Percentiles rank a stretch among this genome's conserved stretches.
Conservation (phyloP, 2,888 invertebrate species). For the Zhuqinia jingwanae region DNA sequence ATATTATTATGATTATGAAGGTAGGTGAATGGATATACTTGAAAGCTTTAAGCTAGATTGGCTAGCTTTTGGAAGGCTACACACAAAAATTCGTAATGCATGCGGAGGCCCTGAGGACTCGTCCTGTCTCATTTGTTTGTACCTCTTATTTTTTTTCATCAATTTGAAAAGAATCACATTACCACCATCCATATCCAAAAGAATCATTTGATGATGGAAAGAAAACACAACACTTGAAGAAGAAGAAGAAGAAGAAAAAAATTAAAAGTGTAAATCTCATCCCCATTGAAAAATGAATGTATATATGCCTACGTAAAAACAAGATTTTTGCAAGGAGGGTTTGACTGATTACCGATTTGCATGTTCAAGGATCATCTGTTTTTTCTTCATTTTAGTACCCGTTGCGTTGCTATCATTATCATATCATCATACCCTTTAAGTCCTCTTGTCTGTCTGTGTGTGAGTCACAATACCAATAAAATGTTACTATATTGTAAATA, state of each 20-base stretch:
- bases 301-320: no score
- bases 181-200: conserved; percentile 16
- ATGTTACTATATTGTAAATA: background rate
- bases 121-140: conserved; percentile 68
- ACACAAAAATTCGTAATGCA: conserved; percentile 52
- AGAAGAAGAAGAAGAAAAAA: conserved; percentile 1
- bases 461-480: background rate
- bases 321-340: conserved; percentile 31
- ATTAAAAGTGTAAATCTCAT: conserved; percentile 35
- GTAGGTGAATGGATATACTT: background rate
- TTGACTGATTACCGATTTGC: conserved; percentile 50
- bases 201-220: conserved; percentile 17
- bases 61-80: conserved; percentile 39
- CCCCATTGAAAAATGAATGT: conserved; percentile 2
- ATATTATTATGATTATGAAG: no score
- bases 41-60: background rate
- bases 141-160: conserved; percentile 38
- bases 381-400: background rate
- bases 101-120: conserved; percentile 67
- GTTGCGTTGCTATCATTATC: background rate
- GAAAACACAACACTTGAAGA: conserved; percentile 5
- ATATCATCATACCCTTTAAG: conserved; percentile 18
- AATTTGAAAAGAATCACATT: conserved; percentile 50
- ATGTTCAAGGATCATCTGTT: conserved; percentile 56
- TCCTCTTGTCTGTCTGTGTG: background rate